Percentiles rank a stretch among this genome's conserved stretches.
Evolutionary conservation across 35 echinoderm and acorn worm species (phyloP).

Genomic region (Ptychodera flava): DNA sequence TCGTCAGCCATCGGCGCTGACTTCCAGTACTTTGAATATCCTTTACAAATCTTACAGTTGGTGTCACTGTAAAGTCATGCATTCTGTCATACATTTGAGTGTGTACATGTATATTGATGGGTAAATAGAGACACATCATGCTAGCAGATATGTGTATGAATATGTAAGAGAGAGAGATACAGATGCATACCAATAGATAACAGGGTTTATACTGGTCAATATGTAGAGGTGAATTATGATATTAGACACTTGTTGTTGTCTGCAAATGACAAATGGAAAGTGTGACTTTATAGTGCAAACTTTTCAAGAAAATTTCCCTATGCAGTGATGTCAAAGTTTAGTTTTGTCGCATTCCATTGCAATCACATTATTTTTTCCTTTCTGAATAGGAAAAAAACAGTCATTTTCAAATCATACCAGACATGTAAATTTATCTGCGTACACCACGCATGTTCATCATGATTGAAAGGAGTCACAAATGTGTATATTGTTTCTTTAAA

Average conservation of each 20-base stretch:
- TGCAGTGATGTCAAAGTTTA: background rate
- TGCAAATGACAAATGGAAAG: too few relatives aligned
- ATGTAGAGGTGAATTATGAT: background rate
- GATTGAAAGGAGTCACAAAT: too few relatives aligned
- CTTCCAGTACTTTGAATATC: slow-evolving; percentile 99
- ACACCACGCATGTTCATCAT: too few relatives aligned
- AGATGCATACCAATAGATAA: background rate
- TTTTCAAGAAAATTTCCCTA: background rate
- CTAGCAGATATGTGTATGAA: background rate
- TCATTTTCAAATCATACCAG: background rate
- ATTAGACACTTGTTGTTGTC: too few relatives aligned
- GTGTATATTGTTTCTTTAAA: too few relatives aligned
- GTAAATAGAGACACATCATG: background rate
- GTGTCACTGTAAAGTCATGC: background rate
- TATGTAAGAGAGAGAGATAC: background rate
- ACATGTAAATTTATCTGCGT: too few relatives aligned
- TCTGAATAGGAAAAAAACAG: background rate
- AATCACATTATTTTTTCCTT: background rate
- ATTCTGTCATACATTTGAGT: too few relatives aligned
- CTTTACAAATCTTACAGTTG: slow-evolving; percentile 20
- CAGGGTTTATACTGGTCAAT: background rate
- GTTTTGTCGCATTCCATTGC: background rate
- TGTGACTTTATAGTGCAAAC: background rate
- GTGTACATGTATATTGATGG: too few relatives aligned
- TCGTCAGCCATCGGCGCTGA: slow-evolving; percentile 93